These are phyloP conservation scores for Strix occidentalis DNA, from an alignment of 2,797 vertebrate species.

Conservation along the genomic window DNA sequence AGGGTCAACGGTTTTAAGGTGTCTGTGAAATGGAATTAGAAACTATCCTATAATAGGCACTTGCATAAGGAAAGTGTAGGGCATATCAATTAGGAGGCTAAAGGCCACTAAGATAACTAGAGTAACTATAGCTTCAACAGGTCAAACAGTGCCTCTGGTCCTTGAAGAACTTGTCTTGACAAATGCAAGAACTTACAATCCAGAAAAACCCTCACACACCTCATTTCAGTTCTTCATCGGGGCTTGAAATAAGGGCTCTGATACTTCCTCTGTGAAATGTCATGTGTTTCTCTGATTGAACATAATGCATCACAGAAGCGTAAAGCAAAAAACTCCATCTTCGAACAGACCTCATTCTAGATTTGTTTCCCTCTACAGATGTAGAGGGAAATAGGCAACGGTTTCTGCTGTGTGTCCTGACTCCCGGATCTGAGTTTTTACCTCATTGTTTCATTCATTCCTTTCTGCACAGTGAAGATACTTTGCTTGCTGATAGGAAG, in stretches of 20 bases:
- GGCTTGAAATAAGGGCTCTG: background rate
- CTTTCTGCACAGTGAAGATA: conserved; percentile 81
- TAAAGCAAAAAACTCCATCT: background rate
- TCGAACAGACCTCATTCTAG: background rate
- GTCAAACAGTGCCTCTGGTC: background rate
- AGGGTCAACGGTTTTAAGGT: background rate
- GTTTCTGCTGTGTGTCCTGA: background rate
- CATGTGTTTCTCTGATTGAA: background rate
- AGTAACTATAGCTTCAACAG: background rate
- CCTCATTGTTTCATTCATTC: conserved; percentile 98
- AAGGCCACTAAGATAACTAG: background rate
- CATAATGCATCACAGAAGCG: background rate
- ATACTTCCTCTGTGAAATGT: background rate
- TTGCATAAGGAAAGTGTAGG: background rate
- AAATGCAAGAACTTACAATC: background rate
- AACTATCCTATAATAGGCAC: background rate
- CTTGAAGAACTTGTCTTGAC: background rate
- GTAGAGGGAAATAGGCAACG: background rate
- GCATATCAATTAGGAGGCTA: background rate
- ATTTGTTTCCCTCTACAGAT: background rate
- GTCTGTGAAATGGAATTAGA: background rate
- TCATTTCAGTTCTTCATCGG: background rate
- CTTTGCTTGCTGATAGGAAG: conserved; percentile 68
- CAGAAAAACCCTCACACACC: background rate
- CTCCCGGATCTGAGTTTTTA: conserved; percentile 48